Evolutionary conservation across 2,888 invertebrate genomes (phyloP).

Genomic region (Imbricaverruca yamaguchii): DNA sequence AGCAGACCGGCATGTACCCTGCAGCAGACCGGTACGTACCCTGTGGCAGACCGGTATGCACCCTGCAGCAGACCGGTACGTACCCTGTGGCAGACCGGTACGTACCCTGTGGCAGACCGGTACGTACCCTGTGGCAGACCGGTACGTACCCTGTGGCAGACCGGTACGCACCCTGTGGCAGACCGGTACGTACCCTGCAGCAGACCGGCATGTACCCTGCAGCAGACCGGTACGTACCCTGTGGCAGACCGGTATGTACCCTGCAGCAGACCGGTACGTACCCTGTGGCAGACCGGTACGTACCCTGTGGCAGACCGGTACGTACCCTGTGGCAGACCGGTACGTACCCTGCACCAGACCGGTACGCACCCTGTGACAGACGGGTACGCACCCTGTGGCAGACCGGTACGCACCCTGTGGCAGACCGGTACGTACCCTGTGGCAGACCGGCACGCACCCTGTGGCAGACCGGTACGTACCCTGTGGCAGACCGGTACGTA

Average conservation of each 20-base stretch:
- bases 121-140: no score
- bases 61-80: slow-evolving; percentile 75
- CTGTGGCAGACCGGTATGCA: no score
- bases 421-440: slow-evolving; percentile 57
- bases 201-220: no score
- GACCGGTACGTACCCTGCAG: slow-evolving; percentile 52
- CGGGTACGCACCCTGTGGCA: no score
- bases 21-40: slow-evolving; percentile 63
- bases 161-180: no score
- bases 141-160: slow-evolving; percentile 45
- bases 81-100: slow-evolving; percentile 56
- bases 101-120: slow-evolving; percentile 31
- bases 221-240: slow-evolving; percentile 60
- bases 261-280: slow-evolving; percentile 68
- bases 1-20: no score
- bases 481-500: slow-evolving; percentile 57
- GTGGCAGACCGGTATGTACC: no score
- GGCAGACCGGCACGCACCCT: no score
- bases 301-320: no score
- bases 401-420: slow-evolving; percentile 52
- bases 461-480: slow-evolving; percentile 63
- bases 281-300: no score
- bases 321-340: slow-evolving; percentile 31
- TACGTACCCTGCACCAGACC: no score
- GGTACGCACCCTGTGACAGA: slow-evolving; percentile 45